These are phyloP conservation scores for Salvelinus namaycush DNA, from an alignment of 2,113 vertebrate species.

Conservation along the genomic window DNA sequence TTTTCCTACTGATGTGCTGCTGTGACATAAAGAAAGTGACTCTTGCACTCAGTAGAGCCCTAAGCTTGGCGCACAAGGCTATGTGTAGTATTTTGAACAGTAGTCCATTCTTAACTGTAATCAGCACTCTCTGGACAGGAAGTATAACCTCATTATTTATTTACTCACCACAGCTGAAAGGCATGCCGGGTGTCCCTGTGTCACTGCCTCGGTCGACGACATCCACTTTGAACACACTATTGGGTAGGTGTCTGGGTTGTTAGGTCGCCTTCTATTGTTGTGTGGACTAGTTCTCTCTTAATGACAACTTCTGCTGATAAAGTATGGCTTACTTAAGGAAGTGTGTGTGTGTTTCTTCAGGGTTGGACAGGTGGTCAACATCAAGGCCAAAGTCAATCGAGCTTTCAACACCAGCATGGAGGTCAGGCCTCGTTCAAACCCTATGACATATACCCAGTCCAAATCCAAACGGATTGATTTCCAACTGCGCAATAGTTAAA, in stretches of 20 bases:
- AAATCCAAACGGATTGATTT: background rate
- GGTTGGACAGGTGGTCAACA: constrained; percentile 85
- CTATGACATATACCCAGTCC: background rate
- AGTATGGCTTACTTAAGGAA: background rate
- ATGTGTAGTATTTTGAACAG: background rate
- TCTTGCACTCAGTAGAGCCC: no score
- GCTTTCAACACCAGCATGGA: constrained; percentile 91
- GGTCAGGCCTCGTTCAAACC: constrained; percentile 58
- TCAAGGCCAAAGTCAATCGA: constrained; percentile 86
- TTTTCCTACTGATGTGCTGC: background rate
- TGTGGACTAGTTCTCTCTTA: no score
- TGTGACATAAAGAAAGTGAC: background rate
- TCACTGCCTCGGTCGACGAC: constrained; percentile 94
- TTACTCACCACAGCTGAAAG: constrained; percentile 80
- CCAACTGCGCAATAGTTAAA: background rate
- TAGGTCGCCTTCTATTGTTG: no score
- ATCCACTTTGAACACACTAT: constrained; percentile 95
- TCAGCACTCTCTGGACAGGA: background rate
- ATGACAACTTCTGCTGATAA: no score
- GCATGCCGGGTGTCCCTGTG: constrained; percentile 88
- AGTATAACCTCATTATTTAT: constrained; percentile 15
- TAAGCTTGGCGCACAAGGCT: no score
- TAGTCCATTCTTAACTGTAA: background rate
- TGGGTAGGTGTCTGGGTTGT: constrained; percentile 72
- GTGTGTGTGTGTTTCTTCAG: constrained; percentile 58